These are phyloP conservation scores for Scaptomyza parva DNA, from an alignment of 2,888 invertebrate genomes.

Conservation along the genomic window DNA sequence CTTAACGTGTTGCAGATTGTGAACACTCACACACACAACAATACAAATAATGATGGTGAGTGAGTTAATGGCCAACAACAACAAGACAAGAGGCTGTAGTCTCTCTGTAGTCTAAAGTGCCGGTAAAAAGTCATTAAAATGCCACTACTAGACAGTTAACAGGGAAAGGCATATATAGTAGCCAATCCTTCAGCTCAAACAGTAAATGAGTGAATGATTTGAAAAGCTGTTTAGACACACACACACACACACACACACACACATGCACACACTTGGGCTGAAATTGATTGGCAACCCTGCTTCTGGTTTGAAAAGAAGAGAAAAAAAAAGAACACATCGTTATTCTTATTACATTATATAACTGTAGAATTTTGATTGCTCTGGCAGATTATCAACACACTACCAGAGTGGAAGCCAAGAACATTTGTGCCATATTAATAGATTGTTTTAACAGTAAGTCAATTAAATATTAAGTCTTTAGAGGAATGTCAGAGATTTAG, in stretches of 20 bases:
- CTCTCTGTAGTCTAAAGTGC: conserved; percentile 33
- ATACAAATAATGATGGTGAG: conserved; percentile 40
- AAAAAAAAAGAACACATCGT: conserved; percentile 36
- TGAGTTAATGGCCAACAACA: conserved; percentile 12
- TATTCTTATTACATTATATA: conserved; percentile 33
- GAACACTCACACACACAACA: conserved; percentile 21
- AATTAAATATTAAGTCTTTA: conserved; percentile 57
- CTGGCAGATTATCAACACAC: conserved; percentile 28
- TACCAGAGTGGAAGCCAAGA: conserved; percentile 45
- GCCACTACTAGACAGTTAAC: conserved; percentile 6
- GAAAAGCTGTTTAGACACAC: not conserved
- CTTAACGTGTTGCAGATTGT: conserved; percentile 2
- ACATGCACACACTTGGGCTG: not conserved
- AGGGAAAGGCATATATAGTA: conserved; percentile 12
- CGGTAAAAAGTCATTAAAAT: conserved; percentile 44
- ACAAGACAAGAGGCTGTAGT: conserved; percentile 5
- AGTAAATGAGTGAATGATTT: conserved; percentile 5
- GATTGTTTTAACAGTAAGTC: conserved; percentile 31
- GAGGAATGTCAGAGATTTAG: conserved; percentile 38
- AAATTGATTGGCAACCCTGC: conserved; percentile 12
- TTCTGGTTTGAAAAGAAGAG: conserved; percentile 25
- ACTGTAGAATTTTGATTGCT: conserved; percentile 58
- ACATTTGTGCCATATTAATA: conserved; percentile 41
- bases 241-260: too few relatives aligned
- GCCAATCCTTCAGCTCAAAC: conserved; percentile 4